phyloP scores from a whole-genome alignment of 2,888 invertebrate species.

The Resseliella maxima region DNA sequence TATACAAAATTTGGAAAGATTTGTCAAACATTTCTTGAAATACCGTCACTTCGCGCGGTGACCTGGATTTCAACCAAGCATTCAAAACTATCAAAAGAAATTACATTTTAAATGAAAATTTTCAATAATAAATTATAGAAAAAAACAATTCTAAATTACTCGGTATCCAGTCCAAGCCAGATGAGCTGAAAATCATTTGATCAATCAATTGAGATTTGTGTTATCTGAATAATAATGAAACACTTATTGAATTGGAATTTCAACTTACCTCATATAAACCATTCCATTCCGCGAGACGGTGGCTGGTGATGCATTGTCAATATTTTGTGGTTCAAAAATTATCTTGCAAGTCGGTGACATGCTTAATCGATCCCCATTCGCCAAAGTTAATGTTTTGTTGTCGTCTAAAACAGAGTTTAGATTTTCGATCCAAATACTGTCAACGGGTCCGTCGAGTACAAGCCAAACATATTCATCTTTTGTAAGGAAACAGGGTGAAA shows the following conservation, averaged over 20 bases:
- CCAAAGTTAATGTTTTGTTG: conserved; percentile 93
- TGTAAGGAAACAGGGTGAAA: conserved; percentile 62
- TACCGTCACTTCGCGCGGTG: conserved; percentile 73
- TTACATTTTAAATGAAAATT: not conserved
- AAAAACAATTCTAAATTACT: conserved; percentile 65
- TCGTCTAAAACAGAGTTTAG: conserved; percentile 96
- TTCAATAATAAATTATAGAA: not conserved
- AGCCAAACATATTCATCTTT: conserved; percentile 86
- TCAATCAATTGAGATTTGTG: too few species aligned
- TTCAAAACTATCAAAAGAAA: conserved; percentile 72
- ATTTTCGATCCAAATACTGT: conserved; percentile 98
- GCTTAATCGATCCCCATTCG: conserved; percentile 93
- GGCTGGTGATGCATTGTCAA: conserved; percentile 97
- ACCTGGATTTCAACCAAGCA: conserved; percentile 82
- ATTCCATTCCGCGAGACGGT: conserved; percentile 94
- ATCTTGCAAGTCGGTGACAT: conserved; percentile 96
- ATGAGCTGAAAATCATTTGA: too few species aligned
- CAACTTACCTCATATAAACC: conserved; percentile 99
- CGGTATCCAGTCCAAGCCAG: conserved; percentile 92
- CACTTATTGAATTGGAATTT: too few species aligned
- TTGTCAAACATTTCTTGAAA: conserved; percentile 80
- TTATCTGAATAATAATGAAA: too few species aligned
- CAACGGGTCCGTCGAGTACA: conserved; percentile 95
- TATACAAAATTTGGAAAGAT: conserved; percentile 79
- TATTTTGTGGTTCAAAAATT: conserved; percentile 96